Conservation (phyloP, 2,888 invertebrate species). For the Agrenia bidenticulata region DNA sequence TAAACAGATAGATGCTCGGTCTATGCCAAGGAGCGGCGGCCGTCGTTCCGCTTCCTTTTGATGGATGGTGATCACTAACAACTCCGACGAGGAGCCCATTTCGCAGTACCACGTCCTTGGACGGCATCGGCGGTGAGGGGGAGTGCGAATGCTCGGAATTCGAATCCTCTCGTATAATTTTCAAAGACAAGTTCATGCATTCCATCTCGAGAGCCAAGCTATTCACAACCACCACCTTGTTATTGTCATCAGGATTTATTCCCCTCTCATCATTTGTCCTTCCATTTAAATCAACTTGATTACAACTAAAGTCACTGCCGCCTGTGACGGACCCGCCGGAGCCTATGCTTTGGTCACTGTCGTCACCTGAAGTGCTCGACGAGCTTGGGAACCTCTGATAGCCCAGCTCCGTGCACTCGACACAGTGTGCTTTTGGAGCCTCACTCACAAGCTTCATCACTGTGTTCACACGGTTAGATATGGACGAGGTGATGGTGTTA, state of each 20-base stretch:
- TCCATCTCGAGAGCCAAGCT: no score
- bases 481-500: no score
- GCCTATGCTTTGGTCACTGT: slow-evolving; percentile 34
- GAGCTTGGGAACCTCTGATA: slow-evolving; percentile 35
- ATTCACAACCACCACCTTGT: no score
- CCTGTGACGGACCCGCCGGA: background rate
- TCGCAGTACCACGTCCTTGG: slow-evolving; percentile 5
- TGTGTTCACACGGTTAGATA: slow-evolving; percentile 5
- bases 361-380: slow-evolving; percentile 28
- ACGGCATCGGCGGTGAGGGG: slow-evolving; percentile 23
- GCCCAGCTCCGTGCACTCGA: slow-evolving; percentile 39
- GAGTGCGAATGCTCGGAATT: slow-evolving; percentile 32
- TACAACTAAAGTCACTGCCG: no score
- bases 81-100: slow-evolving; percentile 12
- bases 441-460: slow-evolving; percentile 51
- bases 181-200: no score
- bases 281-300: no score
- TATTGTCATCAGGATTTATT: no score
- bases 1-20: slow-evolving; percentile 56
- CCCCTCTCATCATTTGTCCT: no score
- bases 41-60: slow-evolving; percentile 16
- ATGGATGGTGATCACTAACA: slow-evolving; percentile 18
- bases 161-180: no score
- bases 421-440: slow-evolving; percentile 47
- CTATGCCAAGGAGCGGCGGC: slow-evolving; percentile 34